Base-by-base conservation (phyloP, 1,140 invertebrate species). In the Anagrus nilaparvatae region DNA sequence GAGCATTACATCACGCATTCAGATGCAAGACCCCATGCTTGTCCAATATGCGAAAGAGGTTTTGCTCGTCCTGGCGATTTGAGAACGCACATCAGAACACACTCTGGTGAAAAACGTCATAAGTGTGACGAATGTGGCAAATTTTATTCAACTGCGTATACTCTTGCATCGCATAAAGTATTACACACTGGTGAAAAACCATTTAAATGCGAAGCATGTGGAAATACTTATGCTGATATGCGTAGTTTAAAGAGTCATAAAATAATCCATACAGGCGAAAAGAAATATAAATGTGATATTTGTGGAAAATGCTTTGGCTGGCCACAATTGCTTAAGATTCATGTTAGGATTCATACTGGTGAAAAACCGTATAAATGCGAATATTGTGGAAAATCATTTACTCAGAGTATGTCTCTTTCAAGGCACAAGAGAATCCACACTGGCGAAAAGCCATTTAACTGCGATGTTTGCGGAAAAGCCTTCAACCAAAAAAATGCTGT, bases 171-270 rank as follows among this genome's bases (percentile, higher is more conserved):
- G 40, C 87, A 91, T 55, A 66, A 77, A 52, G 65, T 69, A 5
- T 87, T 87, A 54, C 87, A 91, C 59, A 78, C 77, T 12, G 78
- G 82, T 17, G 81, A 89, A 30, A 89, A 91, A 59, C 89, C 89
- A 1, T 87, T 87, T 67, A 86, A 87, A 65, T 95, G 91, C 65
- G 78, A 81, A 23, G 70, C 78, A 18, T 85, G 82, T 50, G 73
- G 72, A 0, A 81, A 82, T 49, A 72, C 75, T 25, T 84, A 90
- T 82, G 51, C 57, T 79, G 3, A 81, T 76, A 39, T 64, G 75
- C 1, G 71, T 73, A 0, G 73, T 49, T 62, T 73, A 3, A 74
- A 72, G 47, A 76, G 78, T 10, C 79, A 82, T 46, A 70, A 73
- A 5, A 76, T 77, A 0, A 75, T 77, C 58, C 81, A 84, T 52